These are phyloP conservation scores for Dreissena polymorpha DNA, from an alignment of 1,140 invertebrate species.

Conservation along the genomic window DNA sequence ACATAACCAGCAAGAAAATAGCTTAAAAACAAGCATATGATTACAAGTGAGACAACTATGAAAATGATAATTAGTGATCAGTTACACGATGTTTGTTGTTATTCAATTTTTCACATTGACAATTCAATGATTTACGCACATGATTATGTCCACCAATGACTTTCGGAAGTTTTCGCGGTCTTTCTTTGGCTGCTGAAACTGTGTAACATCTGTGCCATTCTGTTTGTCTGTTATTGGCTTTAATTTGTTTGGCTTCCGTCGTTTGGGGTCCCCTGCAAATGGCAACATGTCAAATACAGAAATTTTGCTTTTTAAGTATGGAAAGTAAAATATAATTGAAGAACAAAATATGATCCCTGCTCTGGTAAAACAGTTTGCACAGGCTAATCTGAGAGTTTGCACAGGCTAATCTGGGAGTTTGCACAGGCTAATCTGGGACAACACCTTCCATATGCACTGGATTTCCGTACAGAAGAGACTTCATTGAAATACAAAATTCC, in stretches of 20 bases:
- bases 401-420: not conserved
- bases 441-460: not conserved
- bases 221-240: constrained; percentile 72
- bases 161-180: constrained; percentile 91
- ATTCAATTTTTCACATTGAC: not conserved
- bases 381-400: not conserved
- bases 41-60: too few relatives aligned
- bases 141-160: constrained; percentile 88
- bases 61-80: too few relatives aligned
- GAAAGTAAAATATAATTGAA: too few relatives aligned
- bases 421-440: not conserved
- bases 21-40: too few relatives aligned
- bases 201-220: constrained; percentile 62
- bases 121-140: constrained; percentile 72
- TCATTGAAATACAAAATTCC: not conserved
- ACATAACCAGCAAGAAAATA: too few relatives aligned
- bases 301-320: not conserved
- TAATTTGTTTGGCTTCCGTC: constrained; percentile 68
- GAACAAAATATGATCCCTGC: too few relatives aligned
- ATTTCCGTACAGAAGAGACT: not conserved
- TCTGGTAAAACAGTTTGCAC: too few relatives aligned
- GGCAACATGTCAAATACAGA: constrained; percentile 11
- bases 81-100: too few relatives aligned
- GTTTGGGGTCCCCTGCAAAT: constrained; percentile 64
- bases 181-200: constrained; percentile 82